These are phyloP conservation scores for Heterotis niloticus DNA, from an alignment of 2,113 vertebrate species.

Conservation along the genomic window DNA sequence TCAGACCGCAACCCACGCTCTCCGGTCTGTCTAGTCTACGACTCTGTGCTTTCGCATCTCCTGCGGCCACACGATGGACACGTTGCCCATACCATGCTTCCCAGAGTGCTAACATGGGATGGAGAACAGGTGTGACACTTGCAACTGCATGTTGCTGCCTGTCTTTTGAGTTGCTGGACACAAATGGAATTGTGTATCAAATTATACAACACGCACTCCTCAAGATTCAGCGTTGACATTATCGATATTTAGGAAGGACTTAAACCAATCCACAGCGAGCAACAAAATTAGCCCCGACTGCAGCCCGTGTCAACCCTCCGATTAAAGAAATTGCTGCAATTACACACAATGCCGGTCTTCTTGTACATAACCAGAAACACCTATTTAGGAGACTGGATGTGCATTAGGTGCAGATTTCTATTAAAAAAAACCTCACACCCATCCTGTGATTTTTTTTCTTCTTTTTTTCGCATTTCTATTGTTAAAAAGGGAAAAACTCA, in stretches of 20 bases:
- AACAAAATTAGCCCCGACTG: slow-evolving; percentile 1
- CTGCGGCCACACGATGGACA: too few species aligned
- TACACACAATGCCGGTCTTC: background rate
- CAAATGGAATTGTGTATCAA: slow-evolving; percentile 12
- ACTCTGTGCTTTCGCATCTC: background rate
- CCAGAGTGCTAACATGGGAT: too few species aligned
- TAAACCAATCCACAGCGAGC: background rate
- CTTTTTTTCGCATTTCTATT: background rate
- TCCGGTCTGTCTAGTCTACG: background rate
- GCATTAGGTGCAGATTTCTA: background rate
- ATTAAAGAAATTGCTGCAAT: slow-evolving; percentile 19
- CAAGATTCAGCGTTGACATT: background rate
- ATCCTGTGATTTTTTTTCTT: background rate
- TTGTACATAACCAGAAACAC: background rate
- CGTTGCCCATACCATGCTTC: background rate
- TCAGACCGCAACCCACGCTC: too few species aligned
- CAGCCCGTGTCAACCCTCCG: background rate
- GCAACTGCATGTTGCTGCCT: too few species aligned
- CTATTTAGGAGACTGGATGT: background rate
- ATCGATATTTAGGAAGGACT: background rate
- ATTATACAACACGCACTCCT: background rate
- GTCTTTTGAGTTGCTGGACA: background rate
- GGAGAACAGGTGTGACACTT: too few species aligned
- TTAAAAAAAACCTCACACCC: background rate
- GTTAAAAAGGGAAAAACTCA: slow-evolving; percentile 40